A percentile compares a stretch with the other conserved stretches of the same genome.
These are phyloP conservation scores for Polyploca ridens DNA, from an alignment of 2,888 invertebrate species.

Conservation along the genomic window DNA sequence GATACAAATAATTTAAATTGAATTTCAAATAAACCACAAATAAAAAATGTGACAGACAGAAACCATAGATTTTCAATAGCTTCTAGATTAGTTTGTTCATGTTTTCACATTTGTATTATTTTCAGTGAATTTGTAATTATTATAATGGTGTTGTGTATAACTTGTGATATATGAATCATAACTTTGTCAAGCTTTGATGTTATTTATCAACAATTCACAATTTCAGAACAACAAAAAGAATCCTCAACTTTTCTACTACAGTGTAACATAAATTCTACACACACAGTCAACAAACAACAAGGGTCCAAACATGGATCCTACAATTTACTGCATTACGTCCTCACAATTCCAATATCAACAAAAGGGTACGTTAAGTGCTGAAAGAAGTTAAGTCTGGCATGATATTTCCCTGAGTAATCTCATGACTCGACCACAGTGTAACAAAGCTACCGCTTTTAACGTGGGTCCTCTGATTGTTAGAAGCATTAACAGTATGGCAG, in stretches of 20 bases:
- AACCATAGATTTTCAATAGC: too few species aligned
- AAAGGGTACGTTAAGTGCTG: slow-evolving; percentile 41
- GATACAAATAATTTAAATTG: too few species aligned
- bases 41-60: too few species aligned
- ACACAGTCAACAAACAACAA: not conserved
- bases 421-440: slow-evolving; percentile 1
- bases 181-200: not conserved
- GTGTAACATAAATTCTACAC: not conserved
- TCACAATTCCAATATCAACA: slow-evolving; percentile 42
- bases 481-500: not conserved
- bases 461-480: not conserved
- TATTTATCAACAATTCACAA: not conserved
- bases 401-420: slow-evolving; percentile 6
- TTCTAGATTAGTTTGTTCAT: too few species aligned
- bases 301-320: slow-evolving; percentile 32
- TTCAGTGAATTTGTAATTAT: too few species aligned
- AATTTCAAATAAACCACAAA: too few species aligned
- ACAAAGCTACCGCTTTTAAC: not conserved
- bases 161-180: not conserved
- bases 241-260: not conserved
- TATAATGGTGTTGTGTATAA: too few species aligned
- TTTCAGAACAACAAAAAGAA: too few species aligned
- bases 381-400: slow-evolving; percentile 46
- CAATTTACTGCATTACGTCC: slow-evolving; percentile 40
- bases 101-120: too few species aligned